Percentiles rank a stretch among this genome's conserved stretches.
These are phyloP conservation scores for Drosophila mayaguana DNA, from an alignment of 2,888 invertebrate species.

Conservation along the genomic window DNA sequence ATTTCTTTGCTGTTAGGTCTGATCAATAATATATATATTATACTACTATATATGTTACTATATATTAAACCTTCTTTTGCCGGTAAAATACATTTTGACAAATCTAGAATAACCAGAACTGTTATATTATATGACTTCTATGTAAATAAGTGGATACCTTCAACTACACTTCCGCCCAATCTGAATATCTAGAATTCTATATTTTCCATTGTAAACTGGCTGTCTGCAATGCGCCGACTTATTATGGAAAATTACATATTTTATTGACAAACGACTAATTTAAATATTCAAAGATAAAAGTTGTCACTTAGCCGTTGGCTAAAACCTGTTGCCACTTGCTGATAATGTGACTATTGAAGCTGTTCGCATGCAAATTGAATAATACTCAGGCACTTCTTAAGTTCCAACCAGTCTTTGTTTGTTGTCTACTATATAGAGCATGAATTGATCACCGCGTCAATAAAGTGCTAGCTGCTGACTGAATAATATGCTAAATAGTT, in stretches of 20 bases:
- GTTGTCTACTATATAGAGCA: not conserved
- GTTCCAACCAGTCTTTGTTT: not conserved
- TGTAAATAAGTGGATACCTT: not conserved
- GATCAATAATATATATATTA: too few species aligned
- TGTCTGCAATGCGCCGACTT: not conserved
- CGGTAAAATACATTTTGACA: too few species aligned
- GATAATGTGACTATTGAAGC: not conserved
- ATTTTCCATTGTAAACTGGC: not conserved
- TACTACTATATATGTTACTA: too few species aligned
- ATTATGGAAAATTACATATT: not conserved
- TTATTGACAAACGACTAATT: not conserved
- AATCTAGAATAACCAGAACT: too few species aligned
- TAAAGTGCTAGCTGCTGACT: not conserved
- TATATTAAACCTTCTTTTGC: too few species aligned
- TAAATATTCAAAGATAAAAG: slow-evolving; percentile 1
- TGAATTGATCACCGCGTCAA: not conserved
- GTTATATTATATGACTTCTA: not conserved
- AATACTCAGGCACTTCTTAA: not conserved
- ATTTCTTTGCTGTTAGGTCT: too few species aligned
- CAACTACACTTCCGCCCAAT: not conserved
- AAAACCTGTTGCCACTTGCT: not conserved
- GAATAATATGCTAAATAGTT: not conserved
- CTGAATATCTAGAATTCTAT: not conserved
- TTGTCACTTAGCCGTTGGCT: not conserved
- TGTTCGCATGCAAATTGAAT: not conserved